Conservation (phyloP, 2,888 invertebrate genomes). For the Trichogramma dendrolimi region DNA sequence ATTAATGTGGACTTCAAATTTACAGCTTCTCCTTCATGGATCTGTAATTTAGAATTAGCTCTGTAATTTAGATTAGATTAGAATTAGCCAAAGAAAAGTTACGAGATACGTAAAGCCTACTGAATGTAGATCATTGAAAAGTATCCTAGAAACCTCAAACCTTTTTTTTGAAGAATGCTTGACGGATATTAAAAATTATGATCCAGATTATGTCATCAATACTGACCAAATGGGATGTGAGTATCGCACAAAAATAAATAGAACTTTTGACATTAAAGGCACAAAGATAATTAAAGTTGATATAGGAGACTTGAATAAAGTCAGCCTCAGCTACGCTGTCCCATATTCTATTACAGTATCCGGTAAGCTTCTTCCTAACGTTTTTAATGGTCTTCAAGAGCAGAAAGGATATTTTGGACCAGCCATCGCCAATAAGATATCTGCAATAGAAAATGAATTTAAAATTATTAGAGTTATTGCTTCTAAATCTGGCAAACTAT, state of each 20-base stretch:
- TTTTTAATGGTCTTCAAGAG: slow-evolving; percentile 22
- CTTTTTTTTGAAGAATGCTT: slow-evolving; percentile 18
- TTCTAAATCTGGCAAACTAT: slow-evolving; percentile 31
- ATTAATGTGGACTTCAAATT: slow-evolving; percentile 21
- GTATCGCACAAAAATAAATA: slow-evolving; percentile 8
- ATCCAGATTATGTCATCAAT: slow-evolving; percentile 26
- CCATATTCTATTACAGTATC: slow-evolving; percentile 24
- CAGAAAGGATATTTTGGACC: slow-evolving; percentile 27
- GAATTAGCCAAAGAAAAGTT: slow-evolving; percentile 15
- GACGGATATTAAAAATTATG: slow-evolving; percentile 22
- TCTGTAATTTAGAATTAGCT: slow-evolving; percentile 27
- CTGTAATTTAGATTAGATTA: no score
- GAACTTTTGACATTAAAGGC: slow-evolving; percentile 1
- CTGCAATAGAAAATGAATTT: slow-evolving; percentile 20
- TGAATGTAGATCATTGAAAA: slow-evolving; percentile 2
- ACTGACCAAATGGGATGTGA: slow-evolving; percentile 28
- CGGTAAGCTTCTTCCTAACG: slow-evolving; percentile 13
- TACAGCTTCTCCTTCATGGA: slow-evolving; percentile 26
- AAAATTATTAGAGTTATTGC: slow-evolving; percentile 22
- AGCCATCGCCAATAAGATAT: slow-evolving; percentile 25
- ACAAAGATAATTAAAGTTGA: not conserved
- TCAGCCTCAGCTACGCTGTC: slow-evolving; percentile 25
- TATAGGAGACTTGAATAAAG: slow-evolving; percentile 20
- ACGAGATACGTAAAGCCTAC: slow-evolving; percentile 6
- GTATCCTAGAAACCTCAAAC: not conserved